Conservation (phyloP, 2,113 vertebrate genomes). For the Eptatretus burgeri region DNA sequence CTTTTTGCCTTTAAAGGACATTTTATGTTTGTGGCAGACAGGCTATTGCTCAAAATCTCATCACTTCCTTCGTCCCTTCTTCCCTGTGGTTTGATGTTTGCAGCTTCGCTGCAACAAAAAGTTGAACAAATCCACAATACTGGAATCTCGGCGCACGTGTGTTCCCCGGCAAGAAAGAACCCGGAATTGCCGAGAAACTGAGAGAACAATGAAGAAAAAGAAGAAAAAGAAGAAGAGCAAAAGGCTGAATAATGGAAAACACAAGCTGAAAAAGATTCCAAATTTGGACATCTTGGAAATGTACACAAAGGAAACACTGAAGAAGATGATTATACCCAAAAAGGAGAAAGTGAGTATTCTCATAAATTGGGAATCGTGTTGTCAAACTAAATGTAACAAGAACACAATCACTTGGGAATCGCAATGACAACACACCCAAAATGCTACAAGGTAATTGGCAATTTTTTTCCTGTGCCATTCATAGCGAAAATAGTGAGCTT, state of each 20-base stretch:
- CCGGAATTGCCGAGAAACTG: not conserved
- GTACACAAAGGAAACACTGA: slow-evolving; percentile 40
- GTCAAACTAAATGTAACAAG: too few relatives aligned
- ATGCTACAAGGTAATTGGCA: slow-evolving; percentile 10
- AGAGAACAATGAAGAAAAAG: not conserved
- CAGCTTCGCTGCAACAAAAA: too few relatives aligned
- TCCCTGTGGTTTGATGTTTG: too few relatives aligned
- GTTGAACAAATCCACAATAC: too few relatives aligned
- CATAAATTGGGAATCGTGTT: not conserved
- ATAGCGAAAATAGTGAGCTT: too few relatives aligned
- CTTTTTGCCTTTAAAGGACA: too few relatives aligned
- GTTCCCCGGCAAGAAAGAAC: not conserved
- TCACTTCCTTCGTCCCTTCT: too few relatives aligned
- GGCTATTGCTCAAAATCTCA: too few relatives aligned
- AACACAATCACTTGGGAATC: too few relatives aligned
- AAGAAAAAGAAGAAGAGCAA: not conserved
- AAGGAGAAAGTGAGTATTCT: slow-evolving; percentile 33
- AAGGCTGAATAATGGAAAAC: not conserved
- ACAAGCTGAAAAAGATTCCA: slow-evolving; percentile 11
- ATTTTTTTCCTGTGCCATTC: not conserved
- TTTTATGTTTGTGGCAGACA: too few relatives aligned
- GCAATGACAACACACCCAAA: slow-evolving; percentile 1
- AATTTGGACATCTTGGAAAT: slow-evolving; percentile 44
- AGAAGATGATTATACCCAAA: slow-evolving; percentile 18
- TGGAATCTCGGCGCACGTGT: too few relatives aligned